Evolutionary conservation across 2,888 invertebrate genomes (phyloP), one percentile per base, ranked within the genome.

Genomic region (Drosophila affinis): DNA sequence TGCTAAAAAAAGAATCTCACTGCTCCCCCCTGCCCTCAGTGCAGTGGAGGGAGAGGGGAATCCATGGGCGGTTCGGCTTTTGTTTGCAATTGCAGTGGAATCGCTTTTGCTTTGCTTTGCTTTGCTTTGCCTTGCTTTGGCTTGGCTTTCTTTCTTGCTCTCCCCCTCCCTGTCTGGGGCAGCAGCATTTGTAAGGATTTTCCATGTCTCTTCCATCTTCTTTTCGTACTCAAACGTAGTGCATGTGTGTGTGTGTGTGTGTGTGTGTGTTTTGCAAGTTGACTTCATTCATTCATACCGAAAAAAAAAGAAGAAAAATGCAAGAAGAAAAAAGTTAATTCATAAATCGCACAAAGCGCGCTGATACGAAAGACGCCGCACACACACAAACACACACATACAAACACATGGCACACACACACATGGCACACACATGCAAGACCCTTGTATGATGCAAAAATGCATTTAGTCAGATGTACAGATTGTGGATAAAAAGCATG

Each of bases 281-380:
- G 88, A 88, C 83, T 83, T 87, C 88, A 83, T 83, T 87, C 88
- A 83, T 83, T 83, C 82, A 85, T 54, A 64, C 39, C 67, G 49
- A 39, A 53, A 21, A 53, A 18, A 29, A 2, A 52, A 7, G n/a
- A n/a, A n/a, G n/a, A n/a, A 39, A 9, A 14, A 10, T 3, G 18
- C 34, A 34, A 34, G 14, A 34, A 21, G 72, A 62, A 86, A 83
- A 84, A 88, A 88, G 88, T 83, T 82, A 83, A 83, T 83, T 83
- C 83, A 83, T 83, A 88, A 82, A 88, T 83, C 83, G 86, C 83
- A 88, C 83, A 83, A 83, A 83, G 88, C 83, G 71, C 80, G 62
- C 70, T 87, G 87, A 79, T 83, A 83, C 78, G 81, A 81, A 77
- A 85, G 79, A 72, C 72, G 70, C 14, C 39, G 39, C 39, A 39